These are phyloP conservation scores for Orthosia cruda DNA, from an alignment of 2,888 invertebrate species.

Conservation along the genomic window DNA sequence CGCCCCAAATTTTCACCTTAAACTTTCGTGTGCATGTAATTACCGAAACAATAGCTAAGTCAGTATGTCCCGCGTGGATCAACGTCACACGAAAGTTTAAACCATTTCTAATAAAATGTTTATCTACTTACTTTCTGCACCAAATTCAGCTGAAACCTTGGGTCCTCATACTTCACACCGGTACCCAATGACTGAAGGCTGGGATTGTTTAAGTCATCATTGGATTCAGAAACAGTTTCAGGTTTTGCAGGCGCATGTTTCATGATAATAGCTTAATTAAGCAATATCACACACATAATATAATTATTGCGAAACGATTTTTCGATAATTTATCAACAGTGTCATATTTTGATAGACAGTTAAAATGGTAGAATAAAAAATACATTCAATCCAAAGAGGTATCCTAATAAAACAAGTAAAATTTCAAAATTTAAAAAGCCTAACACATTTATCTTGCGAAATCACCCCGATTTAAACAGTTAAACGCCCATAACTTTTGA, in stretches of 20 bases:
- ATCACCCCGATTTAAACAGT: no score
- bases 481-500: no score
- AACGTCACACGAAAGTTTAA: no score
- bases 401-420: no score
- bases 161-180: slow-evolving; percentile 43
- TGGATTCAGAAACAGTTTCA: neutral
- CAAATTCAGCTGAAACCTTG: slow-evolving; percentile 41
- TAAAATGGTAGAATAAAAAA: neutral
- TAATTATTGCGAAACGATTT: neutral
- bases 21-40: no score
- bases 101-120: neutral
- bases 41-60: no score
- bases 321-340: neutral
- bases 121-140: slow-evolving; percentile 34
- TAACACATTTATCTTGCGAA: no score
- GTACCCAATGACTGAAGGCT: slow-evolving; percentile 34
- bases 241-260: neutral
- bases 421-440: no score
- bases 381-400: neutral
- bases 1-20: no score
- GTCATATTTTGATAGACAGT: neutral
- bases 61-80: no score
- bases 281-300: neutral
- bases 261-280: slow-evolving; percentile 8
- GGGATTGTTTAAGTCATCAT: neutral